Base-by-base conservation (phyloP, 2,113 vertebrate genomes). In the Harpagus bidentatus region DNA sequence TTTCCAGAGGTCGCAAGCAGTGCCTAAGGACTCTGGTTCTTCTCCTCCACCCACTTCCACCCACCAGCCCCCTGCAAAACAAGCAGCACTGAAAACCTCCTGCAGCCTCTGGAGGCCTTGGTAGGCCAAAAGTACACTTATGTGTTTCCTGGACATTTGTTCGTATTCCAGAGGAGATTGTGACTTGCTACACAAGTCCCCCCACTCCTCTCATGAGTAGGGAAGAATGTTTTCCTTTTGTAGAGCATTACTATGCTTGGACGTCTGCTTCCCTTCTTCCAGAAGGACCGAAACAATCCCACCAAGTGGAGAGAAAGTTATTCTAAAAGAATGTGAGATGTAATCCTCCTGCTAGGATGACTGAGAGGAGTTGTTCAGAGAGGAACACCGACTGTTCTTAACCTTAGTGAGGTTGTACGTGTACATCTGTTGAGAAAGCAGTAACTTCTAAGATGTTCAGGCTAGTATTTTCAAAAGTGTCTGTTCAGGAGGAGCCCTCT, bases 91-190 rank as follows among this genome's bases (percentile, higher is more conserved):
- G 17, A 66, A 67, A 29, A 47, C 26, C 36, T 67, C 88, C 94
- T 78, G 67, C 52, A 96, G 86, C 61, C 97, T 98, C 84, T 98
- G 98, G 98, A 97, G 98, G 91, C 98, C 97, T 22, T 98, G 98
- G 98, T 98, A 92, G 96, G 56, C 82, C 80, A 15, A 7, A 12
- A 20, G 52, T 11, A 29, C 4, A 2, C 32, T 3, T 18, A 8
- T 0, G 11, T 2, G 29, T 45, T 48, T 74, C 50, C 47, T 13
- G 95, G 97, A 95, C 77, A 1, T 36, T 13, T 32, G 32, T 45
- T 79, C 4, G 4, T 48, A 18, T 42, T 38, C 82, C 82, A 83
- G 97, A 97, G 97, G 97, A 94, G 91, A 65, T 2, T 2, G 0
- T 47, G 93, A 90, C 95, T 96, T 95, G 82, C 50, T 81, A 9